phyloP scores from a whole-genome alignment of 2,888 invertebrate species.

The Dione juno region DNA sequence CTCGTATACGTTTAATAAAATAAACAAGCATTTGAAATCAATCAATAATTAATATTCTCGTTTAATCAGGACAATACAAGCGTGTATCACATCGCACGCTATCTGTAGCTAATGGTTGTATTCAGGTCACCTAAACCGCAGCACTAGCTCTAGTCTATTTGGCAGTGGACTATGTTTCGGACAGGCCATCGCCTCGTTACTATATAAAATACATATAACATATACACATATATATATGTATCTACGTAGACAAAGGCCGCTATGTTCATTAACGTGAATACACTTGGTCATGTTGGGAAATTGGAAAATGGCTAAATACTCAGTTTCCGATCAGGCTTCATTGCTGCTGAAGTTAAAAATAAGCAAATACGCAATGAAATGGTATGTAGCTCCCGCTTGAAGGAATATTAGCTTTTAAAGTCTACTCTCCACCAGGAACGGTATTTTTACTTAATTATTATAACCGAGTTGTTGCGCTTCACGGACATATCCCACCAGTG shows the following conservation, averaged over 20 bases:
- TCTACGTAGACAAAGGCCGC: constrained; percentile 12
- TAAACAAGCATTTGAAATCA: background rate
- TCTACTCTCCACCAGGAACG: too few relatives aligned
- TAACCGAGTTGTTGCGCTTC: too few relatives aligned
- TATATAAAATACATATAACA: background rate
- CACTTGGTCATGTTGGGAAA: background rate
- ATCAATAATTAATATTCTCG: constrained; percentile 2
- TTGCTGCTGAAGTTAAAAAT: too few relatives aligned
- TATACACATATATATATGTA: background rate
- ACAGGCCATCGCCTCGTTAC: constrained; percentile 7
- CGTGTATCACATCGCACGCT: background rate
- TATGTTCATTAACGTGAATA: constrained; percentile 11
- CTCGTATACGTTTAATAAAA: background rate
- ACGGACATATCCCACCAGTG: too few relatives aligned
- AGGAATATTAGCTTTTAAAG: too few relatives aligned
- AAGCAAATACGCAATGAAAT: too few relatives aligned
- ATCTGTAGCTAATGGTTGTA: constrained; percentile 24
- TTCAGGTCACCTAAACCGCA: constrained; percentile 25
- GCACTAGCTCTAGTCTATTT: constrained; percentile 20
- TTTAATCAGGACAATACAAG: background rate
- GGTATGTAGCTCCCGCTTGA: too few relatives aligned
- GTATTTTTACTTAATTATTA: too few relatives aligned
- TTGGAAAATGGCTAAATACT: too few relatives aligned
- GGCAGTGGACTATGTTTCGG: constrained; percentile 19
- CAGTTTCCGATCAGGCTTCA: too few relatives aligned